Conservation (phyloP, 2,797 vertebrate genomes). For the Rhinophrynus dorsalis region DNA sequence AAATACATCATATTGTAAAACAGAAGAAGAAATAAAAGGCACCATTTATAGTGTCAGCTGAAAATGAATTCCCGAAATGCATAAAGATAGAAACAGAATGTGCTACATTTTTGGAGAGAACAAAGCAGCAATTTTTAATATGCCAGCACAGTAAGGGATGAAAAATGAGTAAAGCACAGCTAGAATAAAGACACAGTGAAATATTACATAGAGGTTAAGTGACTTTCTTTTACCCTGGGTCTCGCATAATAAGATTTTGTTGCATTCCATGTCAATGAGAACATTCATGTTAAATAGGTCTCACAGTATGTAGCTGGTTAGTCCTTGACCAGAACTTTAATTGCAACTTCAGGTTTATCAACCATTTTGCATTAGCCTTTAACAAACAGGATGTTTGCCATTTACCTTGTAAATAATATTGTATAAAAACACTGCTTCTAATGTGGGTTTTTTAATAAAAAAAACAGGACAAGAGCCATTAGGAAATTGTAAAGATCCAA, state of each 20-base stretch:
- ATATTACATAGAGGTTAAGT: slow-evolving; percentile 45
- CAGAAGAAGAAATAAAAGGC: slow-evolving; percentile 13
- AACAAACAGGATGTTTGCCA: background rate
- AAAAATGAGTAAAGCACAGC: slow-evolving; percentile 48
- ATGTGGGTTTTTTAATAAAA: no score
- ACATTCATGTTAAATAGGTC: slow-evolving; percentile 48
- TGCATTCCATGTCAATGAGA: slow-evolving; percentile 48
- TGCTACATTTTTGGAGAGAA: slow-evolving; percentile 39
- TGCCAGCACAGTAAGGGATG: slow-evolving; percentile 45
- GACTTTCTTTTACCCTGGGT: slow-evolving; percentile 40
- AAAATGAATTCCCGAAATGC: slow-evolving; percentile 30
- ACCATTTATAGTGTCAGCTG: slow-evolving; percentile 16
- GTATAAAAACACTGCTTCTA: no score
- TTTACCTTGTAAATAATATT: slow-evolving; percentile 3
- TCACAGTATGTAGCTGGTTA: slow-evolving; percentile 41
- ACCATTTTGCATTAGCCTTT: slow-evolving; percentile 7
- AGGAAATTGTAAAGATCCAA: no score
- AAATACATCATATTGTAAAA: background rate
- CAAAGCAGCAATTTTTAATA: slow-evolving; percentile 49
- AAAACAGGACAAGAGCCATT: no score
- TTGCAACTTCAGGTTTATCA: slow-evolving; percentile 31
- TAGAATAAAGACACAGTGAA: slow-evolving; percentile 43
- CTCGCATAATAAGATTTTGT: slow-evolving; percentile 45
- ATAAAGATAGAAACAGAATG: slow-evolving; percentile 43
- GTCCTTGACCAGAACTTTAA: slow-evolving; percentile 41